Conservation (phyloP, 2,888 invertebrate species). For the Rhopalosiphum nymphaeae region DNA sequence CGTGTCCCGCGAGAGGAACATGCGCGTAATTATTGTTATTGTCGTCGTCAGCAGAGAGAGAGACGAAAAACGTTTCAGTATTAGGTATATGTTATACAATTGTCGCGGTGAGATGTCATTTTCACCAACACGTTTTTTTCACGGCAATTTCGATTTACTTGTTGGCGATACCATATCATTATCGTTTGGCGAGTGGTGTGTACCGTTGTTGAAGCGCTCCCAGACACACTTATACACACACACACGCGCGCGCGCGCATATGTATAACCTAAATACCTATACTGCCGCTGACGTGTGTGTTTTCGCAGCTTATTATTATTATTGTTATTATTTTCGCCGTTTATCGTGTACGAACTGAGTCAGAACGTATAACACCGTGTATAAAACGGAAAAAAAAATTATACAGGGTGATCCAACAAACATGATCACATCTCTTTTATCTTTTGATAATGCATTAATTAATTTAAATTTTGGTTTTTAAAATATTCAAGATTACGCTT, state of each 20-base stretch:
- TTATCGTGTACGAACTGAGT: not conserved
- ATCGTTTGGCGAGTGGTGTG: not conserved
- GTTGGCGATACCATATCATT: not conserved
- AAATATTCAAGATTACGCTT: not conserved
- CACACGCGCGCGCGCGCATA: not conserved
- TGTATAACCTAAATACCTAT: not conserved
- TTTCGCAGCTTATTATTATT: not conserved
- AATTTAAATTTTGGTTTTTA: not conserved
- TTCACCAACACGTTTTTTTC: not conserved
- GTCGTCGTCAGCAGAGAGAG: not conserved
- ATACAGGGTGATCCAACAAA: not conserved
- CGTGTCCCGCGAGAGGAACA: not conserved
- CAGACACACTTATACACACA: not conserved
- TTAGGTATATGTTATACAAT: not conserved
- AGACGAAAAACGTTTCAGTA: not conserved
- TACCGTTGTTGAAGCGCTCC: not conserved
- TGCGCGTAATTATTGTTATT: not conserved
- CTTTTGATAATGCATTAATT: not conserved
- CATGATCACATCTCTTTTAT: not conserved
- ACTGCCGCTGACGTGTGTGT: not conserved
- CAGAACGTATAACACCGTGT: not conserved
- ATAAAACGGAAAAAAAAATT: not conserved
- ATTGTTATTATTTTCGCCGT: not conserved
- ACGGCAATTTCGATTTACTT: constrained; percentile 45
- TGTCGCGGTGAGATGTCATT: not conserved